phyloP scores from a whole-genome alignment of 2,888 invertebrate genomes.

The Agrochola macilenta region DNA sequence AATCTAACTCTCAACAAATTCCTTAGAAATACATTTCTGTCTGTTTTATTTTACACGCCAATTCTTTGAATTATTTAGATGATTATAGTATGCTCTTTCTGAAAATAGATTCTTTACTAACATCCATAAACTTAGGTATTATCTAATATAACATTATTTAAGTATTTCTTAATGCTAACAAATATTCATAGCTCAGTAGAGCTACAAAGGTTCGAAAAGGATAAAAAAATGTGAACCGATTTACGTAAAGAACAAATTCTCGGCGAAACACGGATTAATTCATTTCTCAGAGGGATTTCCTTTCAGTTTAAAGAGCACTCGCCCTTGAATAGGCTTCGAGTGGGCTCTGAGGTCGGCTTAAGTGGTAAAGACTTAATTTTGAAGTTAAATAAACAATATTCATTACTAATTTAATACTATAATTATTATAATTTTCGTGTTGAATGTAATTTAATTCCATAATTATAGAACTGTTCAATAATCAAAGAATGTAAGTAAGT shows the following conservation, averaged over 20 bases:
- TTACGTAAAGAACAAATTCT: conserved; percentile 69
- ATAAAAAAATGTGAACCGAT: conserved; percentile 71
- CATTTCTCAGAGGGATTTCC: conserved; percentile 71
- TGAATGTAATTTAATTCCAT: conserved; percentile 16
- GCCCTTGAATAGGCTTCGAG: conserved; percentile 71
- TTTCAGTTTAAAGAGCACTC: conserved; percentile 72
- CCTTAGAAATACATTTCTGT: neutral
- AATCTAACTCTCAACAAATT: neutral
- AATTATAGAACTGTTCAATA: conserved; percentile 1
- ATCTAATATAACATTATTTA: conserved; percentile 18
- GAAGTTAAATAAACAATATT: conserved; percentile 64
- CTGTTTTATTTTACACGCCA: neutral
- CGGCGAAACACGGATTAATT: conserved; percentile 73
- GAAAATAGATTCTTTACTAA: neutral
- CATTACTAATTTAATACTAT: conserved; percentile 41
- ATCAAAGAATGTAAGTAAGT: neutral
- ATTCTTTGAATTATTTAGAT: neutral
- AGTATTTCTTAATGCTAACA: conserved; percentile 45
- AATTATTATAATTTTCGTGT: conserved; percentile 24
- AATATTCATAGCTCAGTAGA: conserved; percentile 58
- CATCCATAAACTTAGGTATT: conserved; percentile 10
- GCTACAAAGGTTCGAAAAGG: conserved; percentile 61
- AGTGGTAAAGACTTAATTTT: conserved; percentile 72
- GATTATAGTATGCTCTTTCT: neutral
- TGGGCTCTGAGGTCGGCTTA: conserved; percentile 70